Percentiles rank a stretch among this genome's conserved stretches.
Evolutionary conservation across 2,888 invertebrate species (phyloP).

Genomic region (Agriopis marginaria): DNA sequence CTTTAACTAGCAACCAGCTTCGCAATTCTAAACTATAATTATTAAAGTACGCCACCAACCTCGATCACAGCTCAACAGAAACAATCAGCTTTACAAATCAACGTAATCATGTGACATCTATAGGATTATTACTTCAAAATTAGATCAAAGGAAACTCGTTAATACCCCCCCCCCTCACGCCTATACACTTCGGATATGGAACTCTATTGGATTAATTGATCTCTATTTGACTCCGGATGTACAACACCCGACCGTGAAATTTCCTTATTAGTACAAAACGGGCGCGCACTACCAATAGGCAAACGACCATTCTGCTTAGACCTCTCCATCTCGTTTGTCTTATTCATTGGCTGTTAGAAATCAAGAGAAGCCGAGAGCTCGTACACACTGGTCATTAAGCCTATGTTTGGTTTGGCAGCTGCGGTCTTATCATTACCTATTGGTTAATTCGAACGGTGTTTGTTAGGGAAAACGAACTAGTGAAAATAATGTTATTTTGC

Average conservation of each 20-base stretch:
- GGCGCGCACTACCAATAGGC: conserved; percentile 48
- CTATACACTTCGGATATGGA: conserved; percentile 2
- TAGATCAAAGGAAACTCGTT: conserved; percentile 22
- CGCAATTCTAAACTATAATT: too few species aligned
- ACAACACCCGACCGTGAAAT: conserved; percentile 58
- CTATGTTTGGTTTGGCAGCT: conserved; percentile 56
- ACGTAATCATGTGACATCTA: not conserved
- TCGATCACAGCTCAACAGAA: not conserved
- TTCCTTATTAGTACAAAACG: conserved; percentile 61
- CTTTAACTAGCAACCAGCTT: too few species aligned
- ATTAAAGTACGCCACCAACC: not conserved
- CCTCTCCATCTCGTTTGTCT: conserved; percentile 49
- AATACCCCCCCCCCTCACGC: conserved; percentile 13
- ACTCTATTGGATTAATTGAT: conserved; percentile 54
- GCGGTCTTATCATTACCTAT: conserved; percentile 54
- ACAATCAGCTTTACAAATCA: conserved; percentile 3
- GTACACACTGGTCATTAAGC: conserved; percentile 40
- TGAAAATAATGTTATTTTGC: not conserved
- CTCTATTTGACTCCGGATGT: conserved; percentile 49
- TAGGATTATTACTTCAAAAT: not conserved
- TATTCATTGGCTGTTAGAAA: conserved; percentile 31
- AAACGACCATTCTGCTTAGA: conserved; percentile 48
- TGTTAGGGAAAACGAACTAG: conserved; percentile 8
- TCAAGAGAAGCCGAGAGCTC: conserved; percentile 37
- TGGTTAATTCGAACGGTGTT: conserved; percentile 36